These are phyloP conservation scores for Lucinisca nassula DNA, from an alignment of 2,888 invertebrate genomes.

Conservation along the genomic window DNA sequence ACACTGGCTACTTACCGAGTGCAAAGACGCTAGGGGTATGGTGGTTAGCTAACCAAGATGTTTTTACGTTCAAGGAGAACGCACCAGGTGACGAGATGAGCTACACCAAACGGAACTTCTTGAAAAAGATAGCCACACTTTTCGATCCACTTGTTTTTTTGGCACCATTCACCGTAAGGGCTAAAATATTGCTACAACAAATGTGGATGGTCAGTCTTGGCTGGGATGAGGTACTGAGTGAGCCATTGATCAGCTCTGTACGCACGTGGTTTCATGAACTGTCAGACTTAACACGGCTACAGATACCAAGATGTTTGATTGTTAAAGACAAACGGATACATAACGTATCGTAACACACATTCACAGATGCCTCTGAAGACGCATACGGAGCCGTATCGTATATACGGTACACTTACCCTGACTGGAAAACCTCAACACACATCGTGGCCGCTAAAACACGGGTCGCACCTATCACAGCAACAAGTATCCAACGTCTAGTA, in stretches of 20 bases:
- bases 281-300: neutral
- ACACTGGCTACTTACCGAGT: neutral
- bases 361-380: slow-evolving; percentile 52
- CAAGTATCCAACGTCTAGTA: slow-evolving; percentile 20
- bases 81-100: slow-evolving; percentile 42
- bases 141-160: slow-evolving; percentile 84
- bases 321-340: neutral
- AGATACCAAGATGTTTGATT: slow-evolving; percentile 56
- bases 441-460: slow-evolving; percentile 35
- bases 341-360: slow-evolving; percentile 15
- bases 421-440: too few relatives aligned
- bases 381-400: slow-evolving; percentile 46
- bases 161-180: slow-evolving; percentile 64
- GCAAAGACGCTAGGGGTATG: neutral
- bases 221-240: slow-evolving; percentile 76
- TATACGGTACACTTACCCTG: too few relatives aligned
- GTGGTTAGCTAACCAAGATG: neutral
- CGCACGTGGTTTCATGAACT: slow-evolving; percentile 36
- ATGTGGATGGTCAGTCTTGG: too few relatives aligned
- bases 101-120: too few relatives aligned
- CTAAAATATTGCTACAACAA: too few relatives aligned
- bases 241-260: slow-evolving; percentile 9
- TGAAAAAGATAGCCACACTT: too few relatives aligned
- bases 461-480: slow-evolving; percentile 36
- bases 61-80: neutral